phyloP scores from a whole-genome alignment of 2,888 invertebrate genomes.

The Drosophila picticornis region DNA sequence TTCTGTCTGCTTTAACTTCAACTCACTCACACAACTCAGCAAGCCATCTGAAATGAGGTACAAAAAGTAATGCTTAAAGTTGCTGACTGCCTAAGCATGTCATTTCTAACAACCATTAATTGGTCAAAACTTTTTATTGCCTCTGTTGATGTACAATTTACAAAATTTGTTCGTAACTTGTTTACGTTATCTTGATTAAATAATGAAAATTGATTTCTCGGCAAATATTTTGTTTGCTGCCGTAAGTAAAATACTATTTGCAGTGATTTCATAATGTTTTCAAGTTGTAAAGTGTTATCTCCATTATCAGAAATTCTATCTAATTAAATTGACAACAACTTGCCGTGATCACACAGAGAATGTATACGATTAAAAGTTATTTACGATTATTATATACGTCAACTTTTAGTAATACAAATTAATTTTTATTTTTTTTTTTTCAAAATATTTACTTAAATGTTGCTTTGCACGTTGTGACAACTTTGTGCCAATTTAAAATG shows the following conservation, averaged over 20 bases:
- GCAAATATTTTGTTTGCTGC: background rate
- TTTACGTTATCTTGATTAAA: background rate
- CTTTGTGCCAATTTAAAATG: background rate
- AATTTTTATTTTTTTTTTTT: background rate
- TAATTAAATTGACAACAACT: background rate
- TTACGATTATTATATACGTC: background rate
- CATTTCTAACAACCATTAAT: background rate
- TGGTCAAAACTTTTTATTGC: background rate
- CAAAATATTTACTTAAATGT: slow-evolving; percentile 2
- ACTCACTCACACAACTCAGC: background rate
- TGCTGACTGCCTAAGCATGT: background rate
- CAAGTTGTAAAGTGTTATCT: background rate
- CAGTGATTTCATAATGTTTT: slow-evolving; percentile 9
- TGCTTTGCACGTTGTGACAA: background rate
- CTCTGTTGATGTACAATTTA: background rate
- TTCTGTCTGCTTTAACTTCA: slow-evolving; percentile 22
- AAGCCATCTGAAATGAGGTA: slow-evolving; percentile 2
- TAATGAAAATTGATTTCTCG: background rate
- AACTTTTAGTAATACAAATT: background rate
- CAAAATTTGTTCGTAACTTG: background rate
- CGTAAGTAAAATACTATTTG: background rate
- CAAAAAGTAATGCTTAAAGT: background rate
- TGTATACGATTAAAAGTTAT: background rate
- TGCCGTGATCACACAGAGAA: background rate
- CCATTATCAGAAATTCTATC: background rate